Percentiles rank a stretch among this genome's conserved stretches.
phyloP scores from a whole-genome alignment of 2,113 vertebrate genomes.

The Anser brachyrhynchus region DNA sequence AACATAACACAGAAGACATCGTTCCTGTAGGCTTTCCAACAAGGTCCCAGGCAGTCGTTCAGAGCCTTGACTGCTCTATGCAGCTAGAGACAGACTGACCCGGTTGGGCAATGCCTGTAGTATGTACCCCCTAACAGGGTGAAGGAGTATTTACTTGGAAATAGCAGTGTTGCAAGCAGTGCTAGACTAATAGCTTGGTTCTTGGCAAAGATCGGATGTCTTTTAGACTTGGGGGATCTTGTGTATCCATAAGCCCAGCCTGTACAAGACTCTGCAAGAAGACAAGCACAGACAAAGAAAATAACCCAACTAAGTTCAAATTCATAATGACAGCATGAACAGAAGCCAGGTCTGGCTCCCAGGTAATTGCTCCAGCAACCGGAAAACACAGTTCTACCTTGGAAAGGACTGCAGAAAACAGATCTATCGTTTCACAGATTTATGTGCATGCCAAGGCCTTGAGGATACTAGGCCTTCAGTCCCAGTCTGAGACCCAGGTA shows the following conservation, averaged over 20 bases:
- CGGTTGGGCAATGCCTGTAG: not conserved
- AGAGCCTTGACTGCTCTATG: not conserved
- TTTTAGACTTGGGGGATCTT: not conserved
- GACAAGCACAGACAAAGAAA: constrained; percentile 21
- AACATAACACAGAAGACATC: not conserved
- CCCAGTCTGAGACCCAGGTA: not conserved
- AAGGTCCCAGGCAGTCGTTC: not conserved
- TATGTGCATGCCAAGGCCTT: not conserved
- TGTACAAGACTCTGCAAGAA: not conserved
- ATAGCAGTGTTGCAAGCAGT: not conserved
- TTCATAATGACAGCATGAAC: not conserved
- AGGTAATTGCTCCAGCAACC: not conserved
- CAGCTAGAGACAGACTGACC: not conserved
- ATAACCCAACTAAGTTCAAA: not conserved
- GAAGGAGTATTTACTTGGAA: not conserved
- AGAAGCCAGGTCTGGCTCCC: not conserved
- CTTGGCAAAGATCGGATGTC: not conserved
- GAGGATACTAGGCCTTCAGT: not conserved
- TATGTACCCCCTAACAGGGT: not conserved
- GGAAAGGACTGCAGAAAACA: not conserved
- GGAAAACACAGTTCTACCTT: not conserved
- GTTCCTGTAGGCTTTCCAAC: not conserved
- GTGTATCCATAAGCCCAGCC: not conserved
- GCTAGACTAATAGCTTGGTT: not conserved
- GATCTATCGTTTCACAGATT: not conserved